Conservation (phyloP, 2,888 invertebrate genomes). For the Ichneumoninae sp. region DNA sequence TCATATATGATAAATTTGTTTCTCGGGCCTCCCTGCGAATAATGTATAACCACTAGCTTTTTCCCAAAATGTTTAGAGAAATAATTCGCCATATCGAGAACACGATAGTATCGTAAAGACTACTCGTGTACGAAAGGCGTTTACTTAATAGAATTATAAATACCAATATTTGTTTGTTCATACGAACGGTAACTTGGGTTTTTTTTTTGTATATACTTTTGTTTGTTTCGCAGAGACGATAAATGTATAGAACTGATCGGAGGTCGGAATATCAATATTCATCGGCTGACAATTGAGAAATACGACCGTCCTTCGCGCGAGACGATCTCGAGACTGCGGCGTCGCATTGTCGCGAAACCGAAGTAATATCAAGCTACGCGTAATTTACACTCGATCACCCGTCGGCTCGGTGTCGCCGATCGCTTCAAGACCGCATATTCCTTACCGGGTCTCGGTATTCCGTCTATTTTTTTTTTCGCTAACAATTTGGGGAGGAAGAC, state of each 20-base stretch:
- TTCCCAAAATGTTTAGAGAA: constrained; percentile 11
- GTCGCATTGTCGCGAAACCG: constrained; percentile 43
- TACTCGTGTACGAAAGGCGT: constrained; percentile 46
- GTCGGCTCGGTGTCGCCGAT: constrained; percentile 41
- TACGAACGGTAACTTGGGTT: constrained; percentile 57
- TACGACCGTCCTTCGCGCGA: background rate
- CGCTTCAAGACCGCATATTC: constrained; percentile 5
- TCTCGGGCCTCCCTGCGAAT: background rate
- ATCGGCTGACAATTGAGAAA: background rate
- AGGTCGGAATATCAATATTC: constrained; percentile 14
- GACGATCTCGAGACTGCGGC: constrained; percentile 33
- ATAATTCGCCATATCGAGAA: constrained; percentile 28
- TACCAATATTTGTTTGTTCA: constrained; percentile 42
- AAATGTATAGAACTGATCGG: constrained; percentile 28
- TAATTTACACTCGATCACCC: constrained; percentile 65
- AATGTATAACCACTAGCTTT: background rate
- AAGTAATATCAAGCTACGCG: constrained; percentile 56
- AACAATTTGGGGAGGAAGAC: constrained; percentile 65
- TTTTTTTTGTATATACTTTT: constrained; percentile 1
- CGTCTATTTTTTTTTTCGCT: constrained; percentile 43
- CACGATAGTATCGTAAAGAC: constrained; percentile 31
- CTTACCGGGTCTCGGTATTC: background rate
- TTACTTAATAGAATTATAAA: constrained; percentile 35
- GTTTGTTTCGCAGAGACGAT: constrained; percentile 26
- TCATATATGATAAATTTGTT: background rate